Evolutionary conservation across 2,888 invertebrate species (phyloP), one percentile per base, ranked within the genome.

Genomic region (Pollenia griseotomentosa): DNA sequence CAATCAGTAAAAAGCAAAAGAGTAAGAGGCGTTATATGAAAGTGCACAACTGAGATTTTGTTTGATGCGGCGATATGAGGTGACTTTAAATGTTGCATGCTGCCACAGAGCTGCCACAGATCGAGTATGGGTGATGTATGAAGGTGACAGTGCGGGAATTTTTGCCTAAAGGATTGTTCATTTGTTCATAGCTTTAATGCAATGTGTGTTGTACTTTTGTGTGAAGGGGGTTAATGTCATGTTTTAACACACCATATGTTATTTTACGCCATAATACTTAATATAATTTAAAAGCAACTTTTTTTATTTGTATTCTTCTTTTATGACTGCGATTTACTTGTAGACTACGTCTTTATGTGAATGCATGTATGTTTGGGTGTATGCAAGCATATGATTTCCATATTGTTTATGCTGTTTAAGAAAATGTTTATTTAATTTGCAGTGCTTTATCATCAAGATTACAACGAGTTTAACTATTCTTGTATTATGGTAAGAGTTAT

Each of bases 21-120:
- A 16, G 55, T 19, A 61, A 42, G 53, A 65, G 79, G 83, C 46
- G 74, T 55, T 40, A 65, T 85, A 33, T 73, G 51, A 19, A 85
- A 83, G 74, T 83, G 70, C 81, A 83, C 70, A 83, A 74, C 86
- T 81, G 83, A 88, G 88, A 88, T 88, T 75, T 83, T 86, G 73
- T 86, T 84, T 85, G 80, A 88, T 81, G 65, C 63, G 59, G 70
- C 33, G 23, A 71, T 80, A 63, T 74, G 74, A 80, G 83, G 74
- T 86, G 82, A 82, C 78, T 84, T 81, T 82, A 57, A 65, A 66
- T 88, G 78, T 81, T 61, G 53, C 48, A 11, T 59, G 44, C 51
- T 12, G 44, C 19, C 2, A 40, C 23, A 59, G 53, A 44, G 44
- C n/a, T 23, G 59, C 4, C 10, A 10, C 2, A 23, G n/a, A 14